Evolutionary conservation across 2,888 invertebrate species (phyloP).

Genomic region (Pseudococcus longispinus): DNA sequence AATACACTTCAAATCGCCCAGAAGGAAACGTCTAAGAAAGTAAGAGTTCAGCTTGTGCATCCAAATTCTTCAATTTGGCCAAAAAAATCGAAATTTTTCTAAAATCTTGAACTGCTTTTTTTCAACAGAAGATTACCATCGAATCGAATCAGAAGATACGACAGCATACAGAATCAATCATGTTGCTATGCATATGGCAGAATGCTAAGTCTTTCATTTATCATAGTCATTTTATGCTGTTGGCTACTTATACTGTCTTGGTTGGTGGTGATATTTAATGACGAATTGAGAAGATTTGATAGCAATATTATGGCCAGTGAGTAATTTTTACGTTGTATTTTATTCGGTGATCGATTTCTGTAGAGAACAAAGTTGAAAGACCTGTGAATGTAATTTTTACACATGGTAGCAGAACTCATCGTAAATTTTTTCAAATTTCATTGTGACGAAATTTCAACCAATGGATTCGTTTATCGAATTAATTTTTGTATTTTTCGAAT

Average conservation of each 20-base stretch:
- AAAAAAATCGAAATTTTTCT: background rate
- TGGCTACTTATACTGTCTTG: conserved; percentile 56
- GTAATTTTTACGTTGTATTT: conserved; percentile 62
- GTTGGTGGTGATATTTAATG: conserved; percentile 55
- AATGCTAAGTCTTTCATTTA: conserved; percentile 51
- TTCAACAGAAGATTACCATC: conserved; percentile 41
- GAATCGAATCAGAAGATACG: conserved; percentile 38
- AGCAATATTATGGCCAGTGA: conserved; percentile 68
- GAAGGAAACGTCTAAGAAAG: conserved; percentile 54
- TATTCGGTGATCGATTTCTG: background rate
- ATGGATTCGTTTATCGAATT: too few relatives aligned
- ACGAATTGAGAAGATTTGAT: conserved; percentile 54
- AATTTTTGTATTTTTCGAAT: too few relatives aligned
- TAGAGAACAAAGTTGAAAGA: background rate
- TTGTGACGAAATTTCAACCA: too few relatives aligned
- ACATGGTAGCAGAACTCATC: too few relatives aligned
- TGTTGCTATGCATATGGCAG: conserved; percentile 51
- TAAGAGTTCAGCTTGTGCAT: conserved; percentile 7
- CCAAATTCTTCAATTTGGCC: background rate
- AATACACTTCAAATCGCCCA: conserved; percentile 49
- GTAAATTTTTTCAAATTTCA: too few relatives aligned
- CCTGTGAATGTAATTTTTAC: too few relatives aligned
- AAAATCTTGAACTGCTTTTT: background rate
- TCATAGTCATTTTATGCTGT: conserved; percentile 53
- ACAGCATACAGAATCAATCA: conserved; percentile 28